Evolutionary conservation across 2,888 invertebrate genomes (phyloP), one percentile per base, ranked within the genome.

Genomic region (Athripsodes cinereus): DNA sequence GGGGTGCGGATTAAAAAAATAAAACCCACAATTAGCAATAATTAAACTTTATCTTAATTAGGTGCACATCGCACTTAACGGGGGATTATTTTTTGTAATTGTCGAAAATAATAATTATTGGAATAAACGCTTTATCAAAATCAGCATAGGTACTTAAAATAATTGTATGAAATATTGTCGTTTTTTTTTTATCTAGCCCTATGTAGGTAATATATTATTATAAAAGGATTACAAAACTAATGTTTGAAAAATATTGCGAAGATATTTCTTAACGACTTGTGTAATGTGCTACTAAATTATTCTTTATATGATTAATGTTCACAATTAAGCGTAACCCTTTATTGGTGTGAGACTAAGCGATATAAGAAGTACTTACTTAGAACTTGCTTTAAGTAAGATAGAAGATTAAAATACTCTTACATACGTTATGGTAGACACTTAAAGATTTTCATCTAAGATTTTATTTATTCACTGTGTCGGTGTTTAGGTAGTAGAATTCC

Each of bases 1-100:
- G 40, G 40, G 13, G 40, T 5, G 40, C 21, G 59, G 63, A 61
- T 61, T 63, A 61, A 63, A 63, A 63, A 63, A 61, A 61, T 61
- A 58, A 63, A 61, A 63, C 58, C 60, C 61, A 57, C 63, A 63
- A 63, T 63, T 63, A 63, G 63, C 61, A 55, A 61, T 63, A 61
- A 59, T 63, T 63, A 63, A 63, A 63, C 59, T 61, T 63, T 63
- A 63, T 63, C 63, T 63, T 63, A 63, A 63, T 61, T 63, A 61
- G 57, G 49, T 61, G 56, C 40, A 46, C 22, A 26, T 44, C 46
- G 22, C 26, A 22, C 47, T 44, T 18, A 46, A 52, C 51, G 48
- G 54, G 26, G 55, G 18, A 22, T 20, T 50, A 50, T n/a, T 26
- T 49, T 60, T 60, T 52, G 34, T 52, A 52, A 52, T 52, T 31